A percentile compares a stretch with the other conserved stretches of the same genome.
Evolutionary conservation across 23 tunicate species (phyloP).

Genomic region (Botrylloides violaceus): DNA sequence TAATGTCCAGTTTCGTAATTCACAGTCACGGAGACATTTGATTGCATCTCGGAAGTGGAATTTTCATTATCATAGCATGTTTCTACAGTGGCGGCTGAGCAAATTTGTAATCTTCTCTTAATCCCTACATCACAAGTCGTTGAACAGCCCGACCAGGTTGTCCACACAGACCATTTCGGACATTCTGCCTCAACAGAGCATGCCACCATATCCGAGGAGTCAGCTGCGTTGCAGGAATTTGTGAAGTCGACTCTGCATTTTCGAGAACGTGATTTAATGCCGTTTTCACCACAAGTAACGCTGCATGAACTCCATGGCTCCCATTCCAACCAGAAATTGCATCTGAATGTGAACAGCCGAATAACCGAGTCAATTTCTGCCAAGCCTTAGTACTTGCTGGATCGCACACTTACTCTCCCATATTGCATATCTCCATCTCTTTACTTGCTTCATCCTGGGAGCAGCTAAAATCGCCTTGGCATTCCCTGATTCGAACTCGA

Average conservation of each 20-base stretch:
- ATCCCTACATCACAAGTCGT: slow-evolving; percentile 30
- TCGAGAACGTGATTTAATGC: slow-evolving; percentile 33
- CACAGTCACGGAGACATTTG: background rate
- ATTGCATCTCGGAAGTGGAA: background rate
- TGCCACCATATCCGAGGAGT: slow-evolving; percentile 14
- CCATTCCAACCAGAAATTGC: slow-evolving; percentile 69
- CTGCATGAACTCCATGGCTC: slow-evolving; percentile 54
- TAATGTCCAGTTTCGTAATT: background rate
- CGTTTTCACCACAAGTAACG: slow-evolving; percentile 47
- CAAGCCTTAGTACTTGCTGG: background rate
- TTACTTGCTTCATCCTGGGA: slow-evolving; percentile 22
- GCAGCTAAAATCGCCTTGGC: slow-evolving; percentile 62
- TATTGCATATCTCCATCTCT: slow-evolving; percentile 27
- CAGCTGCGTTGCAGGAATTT: slow-evolving; percentile 20
- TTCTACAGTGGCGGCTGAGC: slow-evolving; percentile 11
- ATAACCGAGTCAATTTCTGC: background rate
- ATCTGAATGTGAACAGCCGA: slow-evolving; percentile 9
- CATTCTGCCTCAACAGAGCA: slow-evolving; percentile 30
- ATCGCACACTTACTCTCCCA: slow-evolving; percentile 27
- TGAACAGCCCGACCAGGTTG: slow-evolving; percentile 33
- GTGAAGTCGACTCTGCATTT: slow-evolving; percentile 70
- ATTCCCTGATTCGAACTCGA: slow-evolving; percentile 38
- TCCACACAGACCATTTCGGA: slow-evolving; percentile 34
- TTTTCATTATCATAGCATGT: background rate
- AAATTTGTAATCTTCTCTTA: slow-evolving; percentile 8